Conservation (phyloP, 2,888 invertebrate species). For the Clanis bilineata region DNA sequence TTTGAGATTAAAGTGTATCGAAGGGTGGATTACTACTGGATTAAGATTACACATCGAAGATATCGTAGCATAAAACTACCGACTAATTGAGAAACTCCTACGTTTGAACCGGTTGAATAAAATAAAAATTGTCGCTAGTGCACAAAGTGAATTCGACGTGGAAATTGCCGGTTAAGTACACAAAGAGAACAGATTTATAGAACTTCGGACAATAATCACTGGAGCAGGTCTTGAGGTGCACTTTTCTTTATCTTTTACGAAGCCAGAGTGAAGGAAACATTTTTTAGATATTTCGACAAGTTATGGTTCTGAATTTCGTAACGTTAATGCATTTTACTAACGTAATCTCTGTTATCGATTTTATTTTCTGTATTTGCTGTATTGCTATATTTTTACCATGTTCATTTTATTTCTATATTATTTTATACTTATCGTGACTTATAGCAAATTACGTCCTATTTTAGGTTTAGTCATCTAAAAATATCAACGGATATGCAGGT, state of each 20-base stretch:
- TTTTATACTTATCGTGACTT: too few relatives aligned
- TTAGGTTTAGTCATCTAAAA: too few relatives aligned
- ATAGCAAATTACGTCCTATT: too few relatives aligned
- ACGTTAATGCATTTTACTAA: background rate
- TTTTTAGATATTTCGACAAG: background rate
- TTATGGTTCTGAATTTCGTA: background rate
- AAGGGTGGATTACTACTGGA: too few relatives aligned
- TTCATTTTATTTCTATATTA: too few relatives aligned
- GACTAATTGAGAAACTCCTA: too few relatives aligned
- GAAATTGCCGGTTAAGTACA: conserved; percentile 14
- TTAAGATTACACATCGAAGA: too few relatives aligned
- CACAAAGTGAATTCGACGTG: conserved; percentile 22
- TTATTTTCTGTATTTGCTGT: background rate
- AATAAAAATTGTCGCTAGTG: conserved; percentile 48
- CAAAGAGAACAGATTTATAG: conserved; percentile 15
- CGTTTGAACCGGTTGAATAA: conserved; percentile 51
- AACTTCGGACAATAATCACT: conserved; percentile 7
- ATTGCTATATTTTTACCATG: too few relatives aligned
- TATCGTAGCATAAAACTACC: too few relatives aligned
- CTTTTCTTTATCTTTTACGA: background rate
- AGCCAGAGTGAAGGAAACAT: background rate
- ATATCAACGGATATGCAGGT: too few relatives aligned
- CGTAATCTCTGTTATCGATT: background rate
- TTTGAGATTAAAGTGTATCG: too few relatives aligned
- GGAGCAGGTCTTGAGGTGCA: conserved; percentile 16